Percentiles rank a stretch among this genome's conserved stretches.
Evolutionary conservation across 2,113 vertebrate species (phyloP).

Genomic region (Lathamus discolor): DNA sequence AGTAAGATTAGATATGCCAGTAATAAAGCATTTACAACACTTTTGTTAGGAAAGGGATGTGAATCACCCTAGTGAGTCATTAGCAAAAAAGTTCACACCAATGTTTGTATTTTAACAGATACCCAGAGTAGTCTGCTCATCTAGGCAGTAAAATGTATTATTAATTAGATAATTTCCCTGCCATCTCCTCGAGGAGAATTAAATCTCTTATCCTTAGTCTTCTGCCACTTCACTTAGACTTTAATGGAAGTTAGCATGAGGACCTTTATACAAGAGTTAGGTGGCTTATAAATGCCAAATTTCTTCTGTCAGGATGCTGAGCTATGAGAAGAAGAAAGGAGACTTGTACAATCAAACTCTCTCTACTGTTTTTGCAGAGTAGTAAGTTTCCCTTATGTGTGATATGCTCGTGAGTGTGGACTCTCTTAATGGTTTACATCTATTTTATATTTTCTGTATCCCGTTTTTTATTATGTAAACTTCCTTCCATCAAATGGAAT

Average conservation of each 20-base stretch:
- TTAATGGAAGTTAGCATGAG: neutral
- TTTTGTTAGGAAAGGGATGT: neutral
- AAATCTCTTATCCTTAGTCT: neutral
- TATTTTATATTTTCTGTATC: neutral
- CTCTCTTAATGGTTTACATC: neutral
- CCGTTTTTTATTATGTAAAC: neutral
- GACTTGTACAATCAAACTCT: neutral
- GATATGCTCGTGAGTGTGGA: neutral
- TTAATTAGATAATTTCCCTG: neutral
- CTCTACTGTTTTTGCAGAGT: neutral
- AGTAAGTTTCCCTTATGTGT: neutral
- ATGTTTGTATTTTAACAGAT: neutral
- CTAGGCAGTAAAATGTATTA: neutral
- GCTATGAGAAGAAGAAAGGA: neutral
- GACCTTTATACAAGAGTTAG: neutral
- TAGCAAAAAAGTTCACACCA: neutral
- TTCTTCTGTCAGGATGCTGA: neutral
- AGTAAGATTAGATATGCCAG: neutral
- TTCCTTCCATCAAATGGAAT: neutral
- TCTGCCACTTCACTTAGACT: neutral
- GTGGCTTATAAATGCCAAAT: neutral
- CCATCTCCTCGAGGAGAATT: neutral
- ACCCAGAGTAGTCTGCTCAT: neutral
- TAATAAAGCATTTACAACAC: neutral
- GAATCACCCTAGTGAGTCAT: neutral